Conservation (phyloP, 2,888 invertebrate species). For the Hypena proboscidalis region DNA sequence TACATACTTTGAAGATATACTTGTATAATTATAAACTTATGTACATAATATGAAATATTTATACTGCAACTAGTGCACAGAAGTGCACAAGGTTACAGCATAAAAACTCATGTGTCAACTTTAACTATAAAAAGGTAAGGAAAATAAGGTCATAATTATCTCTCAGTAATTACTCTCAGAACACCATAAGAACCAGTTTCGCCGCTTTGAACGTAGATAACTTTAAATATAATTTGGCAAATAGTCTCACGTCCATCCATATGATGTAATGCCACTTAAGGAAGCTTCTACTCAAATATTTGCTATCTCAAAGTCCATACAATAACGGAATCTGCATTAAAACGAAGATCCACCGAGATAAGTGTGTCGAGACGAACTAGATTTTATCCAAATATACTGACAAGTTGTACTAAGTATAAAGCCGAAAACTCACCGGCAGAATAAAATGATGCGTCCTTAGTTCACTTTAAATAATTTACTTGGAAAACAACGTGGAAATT, state of each 20-base stretch:
- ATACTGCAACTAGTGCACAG: no score
- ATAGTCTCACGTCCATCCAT: not conserved
- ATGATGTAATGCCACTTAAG: constrained; percentile 29
- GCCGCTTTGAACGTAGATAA: constrained; percentile 16
- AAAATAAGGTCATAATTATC: no score
- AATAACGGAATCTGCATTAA: constrained; percentile 11
- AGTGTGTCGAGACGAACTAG: constrained; percentile 16
- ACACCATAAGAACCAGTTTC: constrained; percentile 35
- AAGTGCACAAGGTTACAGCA: no score
- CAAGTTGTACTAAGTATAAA: constrained; percentile 2
- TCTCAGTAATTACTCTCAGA: constrained; percentile 3
- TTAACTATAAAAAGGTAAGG: no score
- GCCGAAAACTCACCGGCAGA: constrained; percentile 36
- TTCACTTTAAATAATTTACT: constrained; percentile 28
- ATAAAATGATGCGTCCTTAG: constrained; percentile 15
- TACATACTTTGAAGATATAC: no score
- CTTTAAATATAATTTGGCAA: constrained; percentile 12
- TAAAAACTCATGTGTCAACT: no score
- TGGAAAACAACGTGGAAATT: constrained; percentile 26
- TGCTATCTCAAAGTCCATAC: constrained; percentile 6
- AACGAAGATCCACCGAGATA: constrained; percentile 13
- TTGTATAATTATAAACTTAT: no score
- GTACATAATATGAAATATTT: no score
- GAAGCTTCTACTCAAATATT: constrained; percentile 7
- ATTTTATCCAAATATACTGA: constrained; percentile 7